Evolutionary conservation across 2,888 invertebrate species (phyloP), one percentile per base, ranked within the genome.

Genomic region (Eurytoma californica): DNA sequence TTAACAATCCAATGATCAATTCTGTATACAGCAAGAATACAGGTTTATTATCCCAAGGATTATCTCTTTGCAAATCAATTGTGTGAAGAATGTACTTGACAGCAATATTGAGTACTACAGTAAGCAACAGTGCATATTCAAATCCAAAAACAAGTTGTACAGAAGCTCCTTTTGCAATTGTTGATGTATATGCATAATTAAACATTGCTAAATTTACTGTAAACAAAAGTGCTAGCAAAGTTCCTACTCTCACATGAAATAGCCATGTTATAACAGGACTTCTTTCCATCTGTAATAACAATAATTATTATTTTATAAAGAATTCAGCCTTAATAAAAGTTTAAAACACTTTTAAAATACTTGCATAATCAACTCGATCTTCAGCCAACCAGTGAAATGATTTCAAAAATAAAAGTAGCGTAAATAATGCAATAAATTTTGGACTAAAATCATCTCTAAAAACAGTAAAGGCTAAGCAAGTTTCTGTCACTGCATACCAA

Each of bases 401-500:
- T 92, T 99, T 99, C 49, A 99, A 92, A 90, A 99, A 99, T 80
- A 99, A 92, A 75, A 99, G 92, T 65, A 99, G 93, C 3, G 98
- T 98, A 90, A 99, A 99, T 77, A 99, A 92, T 47, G 98, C 98
- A 85, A 99, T 97, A 92, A 99, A 99, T 89, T 97, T 96, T 16
- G 97, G 97, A 92, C 97, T 98, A 90, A 99, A 98, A 89, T 99
- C 99, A 92, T 99, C 99, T 88, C 98, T 93, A 91, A 99, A 99
- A 13, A 99, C 98, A 60, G 99, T 99, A 90, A 99, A 99, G 13
- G 99, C 99, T 86, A 99, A 92, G 91, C 99, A 99, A 24, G 99
- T 99, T 92, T 99, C 99, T n/a, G 99, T 98, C 80, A 99, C 95
- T 9, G 99, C 99, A 92, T 99, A 99, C 99, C 99, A 98, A 66